phyloP scores from a whole-genome alignment of 1,140 invertebrate species.

The Liolophura sinensis region DNA sequence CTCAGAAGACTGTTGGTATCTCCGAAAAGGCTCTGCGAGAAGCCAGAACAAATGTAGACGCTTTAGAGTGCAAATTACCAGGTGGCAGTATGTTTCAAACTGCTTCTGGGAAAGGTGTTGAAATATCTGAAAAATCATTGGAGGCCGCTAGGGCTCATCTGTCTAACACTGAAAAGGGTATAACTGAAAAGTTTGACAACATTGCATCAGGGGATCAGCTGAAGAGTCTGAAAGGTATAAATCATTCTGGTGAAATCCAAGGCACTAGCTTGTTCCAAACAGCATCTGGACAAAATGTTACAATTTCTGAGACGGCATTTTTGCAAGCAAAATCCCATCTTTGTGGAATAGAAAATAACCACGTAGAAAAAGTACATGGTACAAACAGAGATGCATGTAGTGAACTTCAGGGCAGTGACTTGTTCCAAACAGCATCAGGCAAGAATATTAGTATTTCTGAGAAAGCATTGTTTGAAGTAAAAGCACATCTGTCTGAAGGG shows the following conservation, averaged over 20 bases:
- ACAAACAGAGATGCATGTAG: too few species aligned
- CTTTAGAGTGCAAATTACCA: neutral
- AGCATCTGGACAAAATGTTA: neutral
- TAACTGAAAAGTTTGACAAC: slow-evolving; percentile 10
- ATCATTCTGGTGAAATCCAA: neutral
- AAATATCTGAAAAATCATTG: too few species aligned
- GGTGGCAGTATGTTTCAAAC: too few species aligned
- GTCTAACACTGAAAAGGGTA: too few species aligned
- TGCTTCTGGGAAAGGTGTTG: too few species aligned
- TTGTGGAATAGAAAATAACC: neutral
- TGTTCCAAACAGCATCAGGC: slow-evolving; percentile 23
- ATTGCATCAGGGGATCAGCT: neutral
- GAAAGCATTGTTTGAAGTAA: slow-evolving; percentile 18
- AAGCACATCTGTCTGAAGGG: neutral
- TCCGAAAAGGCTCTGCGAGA: slow-evolving; percentile 24
- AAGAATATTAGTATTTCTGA: slow-evolving; percentile 24
- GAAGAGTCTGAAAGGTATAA: neutral
- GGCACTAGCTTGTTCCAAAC: neutral
- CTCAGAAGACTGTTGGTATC: slow-evolving; percentile 18
- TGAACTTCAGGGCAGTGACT: neutral
- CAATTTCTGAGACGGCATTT: neutral
- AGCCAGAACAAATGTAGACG: slow-evolving; percentile 13
- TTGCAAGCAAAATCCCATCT: neutral
- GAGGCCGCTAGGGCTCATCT: too few species aligned
- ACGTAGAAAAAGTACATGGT: neutral